phyloP scores from a whole-genome alignment of 2,113 vertebrate genomes.

The Triplophysa tibetana region DNA sequence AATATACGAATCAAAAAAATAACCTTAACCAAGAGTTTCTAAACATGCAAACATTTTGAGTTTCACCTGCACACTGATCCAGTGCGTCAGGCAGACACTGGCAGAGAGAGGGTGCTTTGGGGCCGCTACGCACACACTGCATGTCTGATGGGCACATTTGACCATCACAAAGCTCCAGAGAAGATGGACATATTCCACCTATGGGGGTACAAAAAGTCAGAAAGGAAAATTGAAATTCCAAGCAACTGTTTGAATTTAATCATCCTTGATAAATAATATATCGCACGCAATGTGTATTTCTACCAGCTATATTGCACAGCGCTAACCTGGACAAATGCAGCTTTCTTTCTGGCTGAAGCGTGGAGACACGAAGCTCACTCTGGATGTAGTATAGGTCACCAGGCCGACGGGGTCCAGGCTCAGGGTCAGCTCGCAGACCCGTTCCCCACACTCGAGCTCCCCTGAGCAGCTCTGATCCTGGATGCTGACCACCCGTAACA shows the following conservation, averaged over 20 bases:
- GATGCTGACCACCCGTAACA: constrained; percentile 79
- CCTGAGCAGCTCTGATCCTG: constrained; percentile 86
- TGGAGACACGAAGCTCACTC: constrained; percentile 87
- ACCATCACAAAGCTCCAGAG: constrained; percentile 85
- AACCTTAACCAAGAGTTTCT: no score
- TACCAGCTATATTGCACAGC: background rate
- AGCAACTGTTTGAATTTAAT: constrained; percentile 1
- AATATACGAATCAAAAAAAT: no score
- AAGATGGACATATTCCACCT: constrained; percentile 86
- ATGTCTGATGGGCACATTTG: constrained; percentile 92
- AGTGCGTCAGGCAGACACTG: constrained; percentile 89
- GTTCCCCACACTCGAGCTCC: constrained; percentile 85
- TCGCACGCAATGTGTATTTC: background rate
- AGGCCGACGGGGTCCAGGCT: constrained; percentile 80
- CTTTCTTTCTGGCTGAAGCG: constrained; percentile 83
- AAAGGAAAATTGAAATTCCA: background rate
- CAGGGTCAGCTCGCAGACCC: constrained; percentile 83
- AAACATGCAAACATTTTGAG: no score
- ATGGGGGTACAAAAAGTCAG: constrained; percentile 2
- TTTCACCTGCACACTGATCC: constrained; percentile 88
- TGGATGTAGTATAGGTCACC: constrained; percentile 89
- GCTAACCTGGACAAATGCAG: constrained; percentile 86
- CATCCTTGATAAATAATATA: constrained; percentile 16
- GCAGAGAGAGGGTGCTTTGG: constrained; percentile 87
- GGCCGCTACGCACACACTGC: constrained; percentile 89